Evolutionary conservation across 2,797 vertebrate species (phyloP).

Genomic region (Platalea minor): DNA sequence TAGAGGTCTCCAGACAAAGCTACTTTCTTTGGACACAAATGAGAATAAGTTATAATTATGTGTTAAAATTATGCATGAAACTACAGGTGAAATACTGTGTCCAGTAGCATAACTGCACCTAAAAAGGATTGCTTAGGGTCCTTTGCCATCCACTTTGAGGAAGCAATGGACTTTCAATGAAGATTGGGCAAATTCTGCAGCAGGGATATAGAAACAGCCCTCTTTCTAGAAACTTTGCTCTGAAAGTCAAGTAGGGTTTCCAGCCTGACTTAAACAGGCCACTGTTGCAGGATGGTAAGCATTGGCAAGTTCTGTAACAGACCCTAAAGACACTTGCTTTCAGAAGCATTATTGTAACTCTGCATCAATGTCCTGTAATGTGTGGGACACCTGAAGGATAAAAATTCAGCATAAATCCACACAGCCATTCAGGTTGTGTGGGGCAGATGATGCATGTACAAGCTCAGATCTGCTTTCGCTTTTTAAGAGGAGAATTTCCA

Average conservation of each 20-base stretch:
- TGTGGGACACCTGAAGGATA: neutral
- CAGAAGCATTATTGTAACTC: neutral
- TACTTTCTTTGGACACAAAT: neutral
- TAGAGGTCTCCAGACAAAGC: neutral
- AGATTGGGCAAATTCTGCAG: neutral
- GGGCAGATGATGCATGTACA: neutral
- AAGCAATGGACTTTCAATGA: neutral
- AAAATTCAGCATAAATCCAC: neutral
- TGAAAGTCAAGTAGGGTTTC: neutral
- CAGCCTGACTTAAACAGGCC: neutral
- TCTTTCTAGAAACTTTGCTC: neutral
- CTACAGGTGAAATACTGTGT: neutral
- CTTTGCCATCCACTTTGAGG: neutral
- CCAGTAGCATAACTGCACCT: neutral
- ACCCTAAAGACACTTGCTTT: neutral
- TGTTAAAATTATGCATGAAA: neutral
- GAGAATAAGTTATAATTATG: neutral
- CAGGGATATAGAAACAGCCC: neutral
- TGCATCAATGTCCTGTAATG: neutral
- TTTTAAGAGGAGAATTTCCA: neutral
- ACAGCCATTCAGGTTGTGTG: neutral
- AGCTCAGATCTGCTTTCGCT: neutral
- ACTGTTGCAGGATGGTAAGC: neutral
- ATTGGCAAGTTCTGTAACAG: neutral
- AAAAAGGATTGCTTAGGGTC: neutral